A percentile compares a stretch with the other conserved stretches of the same genome.
These are phyloP conservation scores for Beris chalybata DNA, from an alignment of 2,888 invertebrate species.

Conservation along the genomic window DNA sequence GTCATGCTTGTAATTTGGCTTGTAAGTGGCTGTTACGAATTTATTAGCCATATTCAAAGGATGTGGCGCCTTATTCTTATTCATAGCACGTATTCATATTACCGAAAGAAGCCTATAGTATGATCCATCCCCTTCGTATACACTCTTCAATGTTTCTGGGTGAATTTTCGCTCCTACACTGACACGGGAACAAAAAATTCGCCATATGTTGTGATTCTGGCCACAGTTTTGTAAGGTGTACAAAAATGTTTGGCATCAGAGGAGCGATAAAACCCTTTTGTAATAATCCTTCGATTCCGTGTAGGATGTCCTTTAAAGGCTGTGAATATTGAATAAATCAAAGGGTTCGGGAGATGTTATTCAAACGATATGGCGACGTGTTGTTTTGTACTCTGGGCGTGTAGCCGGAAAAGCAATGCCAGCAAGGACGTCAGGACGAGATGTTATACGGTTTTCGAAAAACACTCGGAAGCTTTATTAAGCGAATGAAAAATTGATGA, in stretches of 20 bases:
- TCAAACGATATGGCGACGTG: slow-evolving; percentile 19
- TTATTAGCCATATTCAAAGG: slow-evolving; percentile 18
- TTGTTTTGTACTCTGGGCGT: background rate
- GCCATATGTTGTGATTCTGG: background rate
- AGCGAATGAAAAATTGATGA: slow-evolving; percentile 15
- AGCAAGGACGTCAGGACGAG: background rate
- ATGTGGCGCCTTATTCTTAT: slow-evolving; percentile 13
- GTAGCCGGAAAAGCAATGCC: slow-evolving; percentile 3
- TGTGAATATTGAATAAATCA: slow-evolving; percentile 24
- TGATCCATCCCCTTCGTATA: background rate
- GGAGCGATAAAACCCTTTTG: no score
- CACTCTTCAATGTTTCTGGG: background rate
- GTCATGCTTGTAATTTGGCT: slow-evolving; percentile 19
- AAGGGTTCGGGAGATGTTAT: slow-evolving; percentile 12
- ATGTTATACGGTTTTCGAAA: background rate
- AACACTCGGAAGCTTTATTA: slow-evolving; percentile 4
- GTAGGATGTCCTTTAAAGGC: no score
- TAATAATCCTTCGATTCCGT: no score
- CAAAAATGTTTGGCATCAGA: no score
- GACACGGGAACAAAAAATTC: no score
- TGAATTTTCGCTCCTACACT: slow-evolving; percentile 11
- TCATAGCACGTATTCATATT: slow-evolving; percentile 17
- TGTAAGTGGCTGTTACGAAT: slow-evolving; percentile 25
- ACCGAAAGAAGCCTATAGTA: slow-evolving; percentile 10
- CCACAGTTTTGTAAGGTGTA: no score